These are phyloP conservation scores for Abramis brama DNA, from an alignment of 2,113 vertebrate species.

Conservation along the genomic window DNA sequence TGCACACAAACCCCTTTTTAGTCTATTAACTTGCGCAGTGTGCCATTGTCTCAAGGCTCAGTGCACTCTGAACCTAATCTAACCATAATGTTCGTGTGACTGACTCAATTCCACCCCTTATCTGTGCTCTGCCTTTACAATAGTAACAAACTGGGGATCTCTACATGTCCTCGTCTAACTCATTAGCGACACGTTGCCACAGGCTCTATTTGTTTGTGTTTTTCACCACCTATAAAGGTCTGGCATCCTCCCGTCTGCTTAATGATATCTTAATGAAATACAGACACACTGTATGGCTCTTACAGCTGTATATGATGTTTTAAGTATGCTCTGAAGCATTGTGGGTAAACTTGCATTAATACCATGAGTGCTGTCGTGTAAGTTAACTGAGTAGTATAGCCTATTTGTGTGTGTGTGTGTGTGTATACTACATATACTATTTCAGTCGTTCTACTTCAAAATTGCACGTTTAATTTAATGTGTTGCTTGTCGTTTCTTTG, in stretches of 20 bases:
- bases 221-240: slow-evolving; percentile 29
- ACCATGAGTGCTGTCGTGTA: slow-evolving; percentile 2
- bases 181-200: slow-evolving; percentile 28
- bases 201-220: slow-evolving; percentile 35
- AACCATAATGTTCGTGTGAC: slow-evolving; percentile 17
- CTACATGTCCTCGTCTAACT: not conserved
- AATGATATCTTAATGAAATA: slow-evolving; percentile 45
- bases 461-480: too few relatives aligned
- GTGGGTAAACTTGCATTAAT: slow-evolving; percentile 17
- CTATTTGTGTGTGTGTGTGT: too few relatives aligned
- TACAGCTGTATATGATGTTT: slow-evolving; percentile 10
- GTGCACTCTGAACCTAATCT: slow-evolving; percentile 11
- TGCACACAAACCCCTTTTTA: not conserved
- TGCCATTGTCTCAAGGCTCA: not conserved
- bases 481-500: too few relatives aligned
- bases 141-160: slow-evolving; percentile 12
- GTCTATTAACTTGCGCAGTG: slow-evolving; percentile 16
- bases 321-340: not conserved
- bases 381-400: too few relatives aligned
- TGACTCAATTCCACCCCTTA: slow-evolving; percentile 15
- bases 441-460: too few relatives aligned
- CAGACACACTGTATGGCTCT: not conserved
- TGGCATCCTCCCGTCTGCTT: slow-evolving; percentile 20
- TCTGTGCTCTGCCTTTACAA: not conserved
- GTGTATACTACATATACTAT: too few relatives aligned